Evolutionary conservation across 92 coral and sea anemone species (phyloP), one percentile per base, ranked within the genome.

Genomic region (Siderastrea siderea): DNA sequence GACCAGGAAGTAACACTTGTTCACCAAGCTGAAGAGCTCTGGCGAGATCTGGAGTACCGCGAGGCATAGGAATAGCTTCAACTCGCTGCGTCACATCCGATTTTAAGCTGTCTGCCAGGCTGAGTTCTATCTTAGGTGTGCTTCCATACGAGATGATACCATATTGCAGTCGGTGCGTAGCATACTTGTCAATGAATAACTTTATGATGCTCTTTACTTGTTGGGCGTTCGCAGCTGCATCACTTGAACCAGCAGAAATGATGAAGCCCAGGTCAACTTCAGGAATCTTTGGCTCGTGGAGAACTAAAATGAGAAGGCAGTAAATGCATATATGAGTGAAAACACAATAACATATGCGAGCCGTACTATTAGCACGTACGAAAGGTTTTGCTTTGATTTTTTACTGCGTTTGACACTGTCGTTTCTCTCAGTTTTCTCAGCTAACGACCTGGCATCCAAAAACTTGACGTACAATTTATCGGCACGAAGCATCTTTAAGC

Each of bases 251-350:
- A 58, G 94, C 94, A 53, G 92, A 91, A 81, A 95, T 88, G 51
- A 95, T 91, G 70, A 95, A 95, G 67, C 86, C 94, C 82, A 95
- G 82, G 48, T 95, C 98, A 6, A 93, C 75, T 60, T 88, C 84
- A 63, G 94, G 96, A 54, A 89, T 86, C 68, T 15, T 82, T 26
- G 80, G 87, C 74, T 84, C 80, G 5, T 13, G 19, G 53, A 84
- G 68, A 62, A 84, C 87, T 84, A 43, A 4, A 82, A 82, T 6
- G 50, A 26, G 62, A 50, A 51, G 6, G 19, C 16, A 79, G 38
- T 19, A 12, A n/a, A 71, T 12, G 5, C 11, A 60, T 0, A 4
- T 12, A 14, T 48, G 0, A 49, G n/a, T 8, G 6, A 63, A 8
- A 44, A 9, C 68, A 73, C 13, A 53, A 43, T 64, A 26, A 59